Evolutionary conservation across 2,113 vertebrate genomes (phyloP).

Genomic region (Clupea harengus): DNA sequence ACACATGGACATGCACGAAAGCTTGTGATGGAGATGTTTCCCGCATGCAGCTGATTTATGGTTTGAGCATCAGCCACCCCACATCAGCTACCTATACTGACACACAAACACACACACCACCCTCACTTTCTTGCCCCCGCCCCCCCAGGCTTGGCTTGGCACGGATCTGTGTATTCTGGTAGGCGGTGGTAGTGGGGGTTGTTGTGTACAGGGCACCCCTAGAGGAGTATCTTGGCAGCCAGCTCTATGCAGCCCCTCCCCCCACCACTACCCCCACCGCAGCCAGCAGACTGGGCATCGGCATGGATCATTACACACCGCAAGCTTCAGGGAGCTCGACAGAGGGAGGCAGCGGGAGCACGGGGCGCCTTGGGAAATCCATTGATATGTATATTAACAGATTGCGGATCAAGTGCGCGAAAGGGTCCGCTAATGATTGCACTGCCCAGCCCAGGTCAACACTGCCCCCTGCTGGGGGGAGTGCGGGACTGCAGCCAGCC

Average conservation of each 20-base stretch:
- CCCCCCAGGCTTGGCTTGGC: slow-evolving; percentile 1
- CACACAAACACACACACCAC: not conserved
- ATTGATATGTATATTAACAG: slow-evolving; percentile 45
- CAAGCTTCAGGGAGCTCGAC: slow-evolving; percentile 18
- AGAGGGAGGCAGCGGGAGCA: not conserved
- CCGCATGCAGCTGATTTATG: not conserved
- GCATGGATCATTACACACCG: slow-evolving; percentile 73
- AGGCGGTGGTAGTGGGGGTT: not conserved
- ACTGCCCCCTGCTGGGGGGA: slow-evolving; percentile 65
- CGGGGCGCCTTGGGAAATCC: slow-evolving; percentile 23
- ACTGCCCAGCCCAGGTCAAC: slow-evolving; percentile 40
- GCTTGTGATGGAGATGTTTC: not conserved
- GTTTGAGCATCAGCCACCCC: not conserved
- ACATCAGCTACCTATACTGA: not conserved
- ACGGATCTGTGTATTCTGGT: not conserved
- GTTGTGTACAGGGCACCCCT: slow-evolving; percentile 19
- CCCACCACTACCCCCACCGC: not conserved
- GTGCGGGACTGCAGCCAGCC: slow-evolving; percentile 21
- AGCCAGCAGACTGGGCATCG: slow-evolving; percentile 62
- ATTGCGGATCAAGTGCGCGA: slow-evolving; percentile 31
- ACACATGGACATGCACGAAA: not conserved
- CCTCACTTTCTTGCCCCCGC: not conserved
- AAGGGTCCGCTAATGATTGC: slow-evolving; percentile 26
- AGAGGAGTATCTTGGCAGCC: slow-evolving; percentile 27
- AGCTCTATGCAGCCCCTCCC: slow-evolving; percentile 17